These are phyloP conservation scores for Araneus ventricosus DNA, from an alignment of 1,140 invertebrate species.

Conservation along the genomic window DNA sequence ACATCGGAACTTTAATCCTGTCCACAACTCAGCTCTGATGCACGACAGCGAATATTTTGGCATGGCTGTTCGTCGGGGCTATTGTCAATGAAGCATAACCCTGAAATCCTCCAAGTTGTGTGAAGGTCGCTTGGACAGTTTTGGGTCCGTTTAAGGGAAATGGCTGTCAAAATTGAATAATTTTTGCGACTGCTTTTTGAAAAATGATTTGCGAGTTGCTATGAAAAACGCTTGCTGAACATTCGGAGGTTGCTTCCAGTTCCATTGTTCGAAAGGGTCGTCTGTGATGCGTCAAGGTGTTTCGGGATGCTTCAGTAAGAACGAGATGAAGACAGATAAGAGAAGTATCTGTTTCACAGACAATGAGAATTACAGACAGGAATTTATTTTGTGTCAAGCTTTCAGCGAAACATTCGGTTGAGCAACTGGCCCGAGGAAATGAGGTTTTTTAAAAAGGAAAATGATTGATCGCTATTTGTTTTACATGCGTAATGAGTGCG, in stretches of 20 bases:
- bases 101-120: background rate
- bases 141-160: constrained; percentile 8
- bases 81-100: constrained; percentile 5
- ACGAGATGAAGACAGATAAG: background rate
- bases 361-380: constrained; percentile 1
- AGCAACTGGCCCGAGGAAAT: background rate
- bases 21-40: background rate
- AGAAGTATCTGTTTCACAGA: constrained; percentile 38
- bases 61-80: background rate
- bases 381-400: constrained; percentile 39
- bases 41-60: background rate
- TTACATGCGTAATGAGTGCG: background rate
- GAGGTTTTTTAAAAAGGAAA: background rate
- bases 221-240: background rate
- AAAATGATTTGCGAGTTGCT: constrained; percentile 25
- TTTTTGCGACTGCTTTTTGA: background rate
- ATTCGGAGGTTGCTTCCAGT: background rate
- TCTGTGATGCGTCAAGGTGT: constrained; percentile 20
- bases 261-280: constrained; percentile 24
- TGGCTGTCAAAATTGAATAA: constrained; percentile 40
- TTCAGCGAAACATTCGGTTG: constrained; percentile 1
- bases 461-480: background rate
- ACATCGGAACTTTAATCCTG: background rate
- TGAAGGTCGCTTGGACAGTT: background rate
- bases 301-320: constrained; percentile 19